Conservation (phyloP, 92 coral and sea anemone genomes). For the Pocillopora grandis region DNA sequence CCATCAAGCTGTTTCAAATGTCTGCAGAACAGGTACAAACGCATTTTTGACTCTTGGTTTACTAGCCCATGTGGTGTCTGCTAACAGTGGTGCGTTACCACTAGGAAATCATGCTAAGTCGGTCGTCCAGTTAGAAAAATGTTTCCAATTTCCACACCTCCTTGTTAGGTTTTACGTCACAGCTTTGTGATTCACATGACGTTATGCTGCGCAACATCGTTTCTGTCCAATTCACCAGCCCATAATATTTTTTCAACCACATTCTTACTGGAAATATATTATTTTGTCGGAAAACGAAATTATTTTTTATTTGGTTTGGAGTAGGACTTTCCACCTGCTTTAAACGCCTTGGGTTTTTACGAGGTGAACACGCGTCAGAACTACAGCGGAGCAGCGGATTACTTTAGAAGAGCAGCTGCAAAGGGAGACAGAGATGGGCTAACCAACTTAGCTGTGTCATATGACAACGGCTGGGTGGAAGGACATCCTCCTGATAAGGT, state of each 20-base stretch:
- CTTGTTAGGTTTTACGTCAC: too few relatives aligned
- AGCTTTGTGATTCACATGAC: too few relatives aligned
- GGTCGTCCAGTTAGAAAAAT: too few relatives aligned
- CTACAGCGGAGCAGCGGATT: conserved; percentile 77
- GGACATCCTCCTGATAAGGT: conserved; percentile 78
- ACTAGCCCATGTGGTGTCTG: too few relatives aligned
- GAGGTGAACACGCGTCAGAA: conserved; percentile 86
- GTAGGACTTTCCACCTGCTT: conserved; percentile 89
- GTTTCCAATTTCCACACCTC: too few relatives aligned
- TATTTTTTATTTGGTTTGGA: background rate
- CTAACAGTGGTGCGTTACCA: too few relatives aligned
- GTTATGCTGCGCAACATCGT: too few relatives aligned
- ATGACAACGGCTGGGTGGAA: conserved; percentile 84
- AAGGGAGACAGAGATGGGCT: conserved; percentile 94
- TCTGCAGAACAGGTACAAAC: conserved; percentile 77
- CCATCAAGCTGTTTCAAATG: conserved; percentile 64
- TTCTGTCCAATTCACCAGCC: too few relatives aligned
- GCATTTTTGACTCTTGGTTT: background rate
- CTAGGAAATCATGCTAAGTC: too few relatives aligned
- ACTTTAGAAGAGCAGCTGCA: conserved; percentile 79
- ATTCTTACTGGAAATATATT: too few relatives aligned
- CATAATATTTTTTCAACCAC: too few relatives aligned
- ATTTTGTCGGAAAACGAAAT: background rate
- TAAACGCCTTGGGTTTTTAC: conserved; percentile 88
- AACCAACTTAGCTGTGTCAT: conserved; percentile 83